Evolutionary conservation across 2,797 vertebrate genomes (phyloP), one percentile per base, ranked within the genome.

Genomic region (Sebastes melanostomus): DNA sequence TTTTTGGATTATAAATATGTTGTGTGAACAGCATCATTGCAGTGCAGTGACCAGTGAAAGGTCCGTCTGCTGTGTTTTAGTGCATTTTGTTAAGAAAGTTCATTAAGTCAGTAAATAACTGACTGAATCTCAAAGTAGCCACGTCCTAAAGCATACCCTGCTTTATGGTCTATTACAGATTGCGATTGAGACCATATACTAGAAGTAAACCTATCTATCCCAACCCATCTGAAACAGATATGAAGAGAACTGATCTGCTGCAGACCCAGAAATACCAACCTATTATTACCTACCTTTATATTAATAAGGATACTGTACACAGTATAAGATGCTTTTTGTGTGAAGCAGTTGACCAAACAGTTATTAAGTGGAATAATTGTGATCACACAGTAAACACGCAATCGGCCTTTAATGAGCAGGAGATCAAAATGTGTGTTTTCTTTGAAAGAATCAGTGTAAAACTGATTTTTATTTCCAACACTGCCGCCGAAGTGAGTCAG

Each of bases 31-130:
- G 16, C 3, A n/a, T 75, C 24, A 66, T 38, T 34, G 38, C 42
- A 82, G 34, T 42, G 29, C 75, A 78, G 66, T 65, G 25, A 80
- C 10, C 30, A 68, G 66, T 61, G 29, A 78, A 61, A 76, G 34
- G 46, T 36, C 5, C 0, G n/a, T 55, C 52, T 22, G 52, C 52
- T 24, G 52, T 55, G 52, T 24, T 55, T 55, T 24, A 2, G n/a
- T 12, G 52, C 52, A 25, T 55, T 55, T 13, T 25, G 6, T 24
- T 13, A 55, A 50, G 46, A 50, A 50, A 0, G 46, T 2, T 13
- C 12, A 24, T 55, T 55, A 55, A 55, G 22, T 24, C 54, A 24
- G 54, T 55, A 24, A 55, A 24, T 55, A 13, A 1, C 24, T 55
- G 9, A 55, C 24, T 58, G 8, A 58, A 42, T 42, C 38, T 0